Evolutionary conservation across 64 coral and sea anemone species (phyloP), one percentile per base, ranked within the genome.

Genomic region (Catalaphyllia jardinei): DNA sequence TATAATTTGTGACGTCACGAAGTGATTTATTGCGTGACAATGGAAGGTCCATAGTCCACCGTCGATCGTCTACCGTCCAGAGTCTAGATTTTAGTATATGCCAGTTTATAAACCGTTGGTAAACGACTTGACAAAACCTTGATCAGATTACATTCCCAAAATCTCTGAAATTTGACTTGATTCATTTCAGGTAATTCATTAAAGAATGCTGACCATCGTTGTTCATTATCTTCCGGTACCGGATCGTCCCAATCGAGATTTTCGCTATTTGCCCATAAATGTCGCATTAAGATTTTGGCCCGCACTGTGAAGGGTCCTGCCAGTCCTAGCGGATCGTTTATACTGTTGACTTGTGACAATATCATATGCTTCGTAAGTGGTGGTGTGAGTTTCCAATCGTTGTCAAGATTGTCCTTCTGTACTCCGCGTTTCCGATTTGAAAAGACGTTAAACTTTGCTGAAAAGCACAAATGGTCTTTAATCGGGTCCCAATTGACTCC

Each of bases 231-330:
- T 89, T 59, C 87, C 33, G 3, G 33, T 35, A 35, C 3, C 33
- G 33, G 33, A 35, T 35, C 33, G 33, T 3, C 33, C 33, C 87
- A 79, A 49, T 67, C 59, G 24, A 89, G 29, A n/a, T 89, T 67
- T 27, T 75, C 29, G 13, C 62, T 62, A 20, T 12, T 51, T 38
- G 33, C n/a, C 87, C 87, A 89, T 12, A 71, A 28, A 27, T 76
- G 14, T 79, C 87, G 55, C 73, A 89, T 89, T 31, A 89, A 39
- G 52, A 89, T 78, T 67, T 89, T 89, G 17, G 73, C 74, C 38
- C 74, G 17, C 15, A 78, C 74, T 35, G 87, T 89, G 57, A 88
- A 76, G 28, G 86, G 87, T 9, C 87, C 75, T 89, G 87, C 87
- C 29, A 89, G 59, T 77, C 87, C 87, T 33, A 77, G 72, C 13